Conservation (phyloP, 2,797 vertebrate genomes). For the Caiman crocodilus region DNA sequence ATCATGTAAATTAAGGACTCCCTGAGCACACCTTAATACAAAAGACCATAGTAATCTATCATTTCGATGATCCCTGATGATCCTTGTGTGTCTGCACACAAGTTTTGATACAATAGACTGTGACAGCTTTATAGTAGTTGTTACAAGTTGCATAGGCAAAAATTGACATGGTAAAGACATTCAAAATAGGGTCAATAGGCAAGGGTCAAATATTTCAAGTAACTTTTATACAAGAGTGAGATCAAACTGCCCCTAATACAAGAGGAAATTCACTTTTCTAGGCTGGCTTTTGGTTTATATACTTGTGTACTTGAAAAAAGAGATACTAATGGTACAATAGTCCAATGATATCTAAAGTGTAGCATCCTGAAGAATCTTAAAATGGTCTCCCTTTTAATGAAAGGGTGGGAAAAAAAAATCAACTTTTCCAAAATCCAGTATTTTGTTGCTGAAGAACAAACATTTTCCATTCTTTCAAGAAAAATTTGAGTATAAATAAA, state of each 20-base stretch:
- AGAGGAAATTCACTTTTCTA: not conserved
- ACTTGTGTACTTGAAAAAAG: not conserved
- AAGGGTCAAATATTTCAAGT: not conserved
- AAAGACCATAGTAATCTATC: conserved; percentile 69
- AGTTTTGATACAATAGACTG: conserved; percentile 66
- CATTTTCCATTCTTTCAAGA: not conserved
- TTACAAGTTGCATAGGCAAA: conserved; percentile 50
- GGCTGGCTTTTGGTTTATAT: not conserved
- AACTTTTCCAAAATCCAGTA: too few species aligned
- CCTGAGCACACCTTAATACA: conserved; percentile 69
- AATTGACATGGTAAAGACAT: conserved; percentile 34
- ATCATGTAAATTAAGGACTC: conserved; percentile 77
- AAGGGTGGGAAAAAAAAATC: not conserved
- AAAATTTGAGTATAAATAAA: not conserved
- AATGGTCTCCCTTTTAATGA: not conserved
- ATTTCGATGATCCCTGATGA: conserved; percentile 73
- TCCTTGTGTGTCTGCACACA: conserved; percentile 59
- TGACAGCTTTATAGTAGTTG: conserved; percentile 75
- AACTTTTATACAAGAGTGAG: not conserved
- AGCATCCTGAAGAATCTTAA: not conserved
- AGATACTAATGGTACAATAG: not conserved
- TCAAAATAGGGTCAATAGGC: conserved; percentile 27
- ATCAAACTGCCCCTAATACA: not conserved
- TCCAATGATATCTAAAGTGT: not conserved
- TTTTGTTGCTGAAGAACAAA: not conserved